Conservation (phyloP, 2,797 vertebrate genomes). For the Paguma larvata region DNA sequence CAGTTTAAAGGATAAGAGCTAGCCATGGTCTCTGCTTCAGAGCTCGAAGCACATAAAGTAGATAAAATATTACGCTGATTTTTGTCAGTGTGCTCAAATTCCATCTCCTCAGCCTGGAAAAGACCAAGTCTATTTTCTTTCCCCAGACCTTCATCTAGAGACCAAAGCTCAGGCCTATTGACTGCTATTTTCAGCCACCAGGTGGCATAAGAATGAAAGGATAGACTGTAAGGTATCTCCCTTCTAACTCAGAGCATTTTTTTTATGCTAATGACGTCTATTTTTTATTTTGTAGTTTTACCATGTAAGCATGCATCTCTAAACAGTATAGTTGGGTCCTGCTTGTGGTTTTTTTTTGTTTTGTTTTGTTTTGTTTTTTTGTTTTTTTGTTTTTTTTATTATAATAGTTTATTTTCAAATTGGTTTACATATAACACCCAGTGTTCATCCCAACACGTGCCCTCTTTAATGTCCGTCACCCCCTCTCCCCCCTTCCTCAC, state of each 20-base stretch:
- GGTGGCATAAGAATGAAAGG: background rate
- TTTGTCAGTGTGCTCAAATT: constrained; percentile 16
- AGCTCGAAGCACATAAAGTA: background rate
- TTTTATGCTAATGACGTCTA: too few species aligned
- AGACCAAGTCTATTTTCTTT: background rate
- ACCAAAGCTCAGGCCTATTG: background rate
- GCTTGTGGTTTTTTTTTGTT: too few species aligned
- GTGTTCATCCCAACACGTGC: too few species aligned
- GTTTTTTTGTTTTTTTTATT: too few species aligned
- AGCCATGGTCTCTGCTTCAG: background rate
- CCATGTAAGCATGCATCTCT: too few species aligned
- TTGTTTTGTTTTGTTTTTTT: too few species aligned
- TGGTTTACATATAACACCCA: too few species aligned
- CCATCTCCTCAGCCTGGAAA: background rate
- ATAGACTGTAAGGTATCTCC: background rate
- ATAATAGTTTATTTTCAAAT: too few species aligned
- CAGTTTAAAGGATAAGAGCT: background rate
- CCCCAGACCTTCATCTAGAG: background rate
- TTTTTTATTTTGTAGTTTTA: too few species aligned
- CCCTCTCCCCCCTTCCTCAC: too few species aligned
- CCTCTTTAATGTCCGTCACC: too few species aligned
- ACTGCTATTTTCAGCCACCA: background rate
- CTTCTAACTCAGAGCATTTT: background rate
- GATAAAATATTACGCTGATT: background rate
- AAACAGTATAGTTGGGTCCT: too few species aligned